Evolutionary conservation across 2,113 vertebrate genomes (phyloP), one percentile per base, ranked within the genome.

Genomic region (Pelodiscus sinensis): DNA sequence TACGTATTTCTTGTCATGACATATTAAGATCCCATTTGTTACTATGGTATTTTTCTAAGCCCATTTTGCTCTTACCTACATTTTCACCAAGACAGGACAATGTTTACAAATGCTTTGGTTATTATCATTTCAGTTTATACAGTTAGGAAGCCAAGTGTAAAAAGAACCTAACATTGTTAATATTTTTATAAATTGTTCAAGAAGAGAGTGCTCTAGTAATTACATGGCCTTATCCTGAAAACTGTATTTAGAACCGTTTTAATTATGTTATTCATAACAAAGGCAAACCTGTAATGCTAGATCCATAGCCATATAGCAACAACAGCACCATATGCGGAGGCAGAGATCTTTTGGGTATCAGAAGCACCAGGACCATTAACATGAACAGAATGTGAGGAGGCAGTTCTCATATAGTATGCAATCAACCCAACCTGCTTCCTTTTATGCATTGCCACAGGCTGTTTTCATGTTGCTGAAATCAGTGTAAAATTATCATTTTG

Each of bases 401-500:
- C 65, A 82, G n/a, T 8, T 88, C 29, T 88, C 87, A 68, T 92
- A 86, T 19, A 95, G 65, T 82, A 94, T 91, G 38, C 38, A 21
- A 78, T 60, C 92, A 92, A 92, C 65, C 38, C 31, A 92, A 93
- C 92, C 24, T 85, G 44, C 8, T 87, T 92, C 91, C 75, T 89
- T 90, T 83, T 92, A 88, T 50, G n/a, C 87, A 4, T 38, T 80
- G n/a, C 35, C 92, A 73, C 3, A 84, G 12, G 65, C 55, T 87
- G 81, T 0, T 75, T 75, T 21, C 38, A 75, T 75, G 1, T 85
- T 87, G 58, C 38, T 80, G 52, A 92, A 85, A 92, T 82, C 24
- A 44, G 92, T 86, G 83, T 35, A 94, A 87, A 96, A 89, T 1
- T 78, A 44, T 56, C 60, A 77, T 38, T 89, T 94, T 84, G 65